Percentiles rank a stretch among this genome's conserved stretches.
These are phyloP conservation scores for Labia minor DNA, from an alignment of 2,888 invertebrate species.

Conservation along the genomic window DNA sequence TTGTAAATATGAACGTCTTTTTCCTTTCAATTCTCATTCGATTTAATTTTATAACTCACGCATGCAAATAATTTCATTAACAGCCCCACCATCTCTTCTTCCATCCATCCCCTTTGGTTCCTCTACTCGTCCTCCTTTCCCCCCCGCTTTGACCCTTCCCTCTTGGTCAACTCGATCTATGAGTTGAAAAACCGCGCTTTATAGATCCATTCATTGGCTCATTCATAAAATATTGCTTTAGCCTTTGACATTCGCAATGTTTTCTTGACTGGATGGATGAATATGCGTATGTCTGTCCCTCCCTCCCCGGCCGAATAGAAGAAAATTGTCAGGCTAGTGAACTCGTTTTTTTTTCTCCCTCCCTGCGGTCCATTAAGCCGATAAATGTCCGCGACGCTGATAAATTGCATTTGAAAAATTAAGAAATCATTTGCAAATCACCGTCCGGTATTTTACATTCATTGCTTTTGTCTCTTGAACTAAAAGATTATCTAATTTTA, in stretches of 20 bases:
- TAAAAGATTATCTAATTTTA: too few relatives aligned
- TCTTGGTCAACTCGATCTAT: not conserved
- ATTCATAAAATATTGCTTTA: conserved; percentile 5
- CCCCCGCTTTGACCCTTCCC: not conserved
- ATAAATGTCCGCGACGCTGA: too few relatives aligned
- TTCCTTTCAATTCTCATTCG: not conserved
- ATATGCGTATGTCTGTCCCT: too few relatives aligned
- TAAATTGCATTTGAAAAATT: too few relatives aligned
- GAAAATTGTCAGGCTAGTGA: conserved; percentile 1
- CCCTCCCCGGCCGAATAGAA: not conserved
- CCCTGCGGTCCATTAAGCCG: too few relatives aligned
- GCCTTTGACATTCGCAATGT: not conserved
- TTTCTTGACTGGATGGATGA: not conserved
- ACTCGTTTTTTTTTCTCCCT: not conserved
- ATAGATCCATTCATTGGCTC: conserved; percentile 2
- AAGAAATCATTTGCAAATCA: too few relatives aligned
- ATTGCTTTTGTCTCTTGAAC: too few relatives aligned
- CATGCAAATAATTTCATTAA: conserved; percentile 13
- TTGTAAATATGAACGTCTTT: not conserved
- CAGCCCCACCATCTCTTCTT: not conserved
- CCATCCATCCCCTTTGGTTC: too few relatives aligned
- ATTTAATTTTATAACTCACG: conserved; percentile 1
- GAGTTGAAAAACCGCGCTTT: not conserved
- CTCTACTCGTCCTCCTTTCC: not conserved
- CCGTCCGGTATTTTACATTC: too few relatives aligned